Evolutionary conservation across 2,888 invertebrate species (phyloP).

Genomic region (Subacronicta megacephala): DNA sequence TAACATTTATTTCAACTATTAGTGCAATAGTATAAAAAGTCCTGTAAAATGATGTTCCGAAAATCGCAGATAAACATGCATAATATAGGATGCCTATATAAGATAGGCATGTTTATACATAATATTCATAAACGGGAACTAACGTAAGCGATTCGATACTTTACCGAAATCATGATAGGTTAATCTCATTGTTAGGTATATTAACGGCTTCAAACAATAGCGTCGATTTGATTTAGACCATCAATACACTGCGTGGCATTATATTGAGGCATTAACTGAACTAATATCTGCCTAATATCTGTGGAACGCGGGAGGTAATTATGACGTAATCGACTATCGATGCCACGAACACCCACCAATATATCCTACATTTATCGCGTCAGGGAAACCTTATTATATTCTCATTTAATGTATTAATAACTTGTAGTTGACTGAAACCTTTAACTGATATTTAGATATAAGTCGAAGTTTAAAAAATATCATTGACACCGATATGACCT

Average conservation of each 20-base stretch:
- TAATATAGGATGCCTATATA: no score
- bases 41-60: not conserved
- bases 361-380: constrained; percentile 30
- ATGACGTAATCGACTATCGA: constrained; percentile 61
- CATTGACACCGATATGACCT: no score
- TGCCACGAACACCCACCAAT: constrained; percentile 34
- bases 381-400: constrained; percentile 36
- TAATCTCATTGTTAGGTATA: constrained; percentile 62
- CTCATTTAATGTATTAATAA: constrained; percentile 35
- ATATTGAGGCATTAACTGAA: constrained; percentile 66
- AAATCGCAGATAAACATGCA: constrained; percentile 19
- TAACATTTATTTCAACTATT: no score
- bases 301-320: constrained; percentile 58
- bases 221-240: constrained; percentile 68
- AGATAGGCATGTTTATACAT: constrained; percentile 17
- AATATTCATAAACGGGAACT: constrained; percentile 18
- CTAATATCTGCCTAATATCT: constrained; percentile 65
- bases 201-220: constrained; percentile 64
- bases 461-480: no score
- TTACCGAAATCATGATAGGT: constrained; percentile 51
- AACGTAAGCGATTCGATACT: constrained; percentile 38
- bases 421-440: constrained; percentile 18
- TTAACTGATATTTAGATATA: no score
- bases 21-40: no score
- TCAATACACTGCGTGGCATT: constrained; percentile 63